These are phyloP conservation scores for Dexiosoma caninum DNA, from an alignment of 2,888 invertebrate species.

Conservation along the genomic window DNA sequence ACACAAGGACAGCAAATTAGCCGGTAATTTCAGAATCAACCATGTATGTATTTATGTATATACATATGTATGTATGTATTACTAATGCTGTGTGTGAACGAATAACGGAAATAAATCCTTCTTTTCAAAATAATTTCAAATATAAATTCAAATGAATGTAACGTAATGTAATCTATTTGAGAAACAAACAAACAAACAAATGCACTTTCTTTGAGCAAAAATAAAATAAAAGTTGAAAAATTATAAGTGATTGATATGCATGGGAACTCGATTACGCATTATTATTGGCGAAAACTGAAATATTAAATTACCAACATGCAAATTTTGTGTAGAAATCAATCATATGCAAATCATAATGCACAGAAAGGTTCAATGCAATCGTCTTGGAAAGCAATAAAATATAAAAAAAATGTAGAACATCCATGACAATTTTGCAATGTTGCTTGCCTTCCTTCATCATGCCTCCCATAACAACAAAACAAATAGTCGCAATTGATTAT, in stretches of 20 bases:
- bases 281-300: neutral
- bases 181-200: neutral
- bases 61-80: too few species aligned
- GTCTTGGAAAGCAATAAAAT: slow-evolving; percentile 3
- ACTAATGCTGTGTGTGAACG: too few species aligned
- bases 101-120: too few species aligned
- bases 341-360: slow-evolving; percentile 45
- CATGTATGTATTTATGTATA: too few species aligned
- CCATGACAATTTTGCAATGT: slow-evolving; percentile 12
- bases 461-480: neutral
- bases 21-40: too few species aligned
- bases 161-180: neutral
- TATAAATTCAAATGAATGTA: neutral
- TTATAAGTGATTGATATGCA: too few species aligned
- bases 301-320: slow-evolving; percentile 43
- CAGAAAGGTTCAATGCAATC: slow-evolving; percentile 31
- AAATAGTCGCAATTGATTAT: slow-evolving; percentile 33
- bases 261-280: neutral
- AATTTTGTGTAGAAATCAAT: slow-evolving; percentile 41
- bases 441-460: too few species aligned
- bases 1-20: too few species aligned
- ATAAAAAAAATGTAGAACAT: neutral
- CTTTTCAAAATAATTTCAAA: too few species aligned
- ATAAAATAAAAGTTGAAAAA: neutral
- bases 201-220: neutral